Evolutionary conservation across 2,888 invertebrate species (phyloP).

Genomic region (Lepeophtheirus nordmannii): DNA sequence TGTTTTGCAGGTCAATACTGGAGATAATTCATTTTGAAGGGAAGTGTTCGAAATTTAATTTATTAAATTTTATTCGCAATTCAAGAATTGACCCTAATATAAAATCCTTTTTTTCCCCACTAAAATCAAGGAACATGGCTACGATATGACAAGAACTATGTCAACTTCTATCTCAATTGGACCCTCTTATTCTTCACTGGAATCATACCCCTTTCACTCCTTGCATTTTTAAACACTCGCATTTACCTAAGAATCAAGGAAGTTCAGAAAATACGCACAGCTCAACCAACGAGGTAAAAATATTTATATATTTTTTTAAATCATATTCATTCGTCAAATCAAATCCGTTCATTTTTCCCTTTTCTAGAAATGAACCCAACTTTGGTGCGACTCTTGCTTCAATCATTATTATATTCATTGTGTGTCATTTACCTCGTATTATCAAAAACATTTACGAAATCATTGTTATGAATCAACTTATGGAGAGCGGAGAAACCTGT

Average conservation of each 20-base stretch:
- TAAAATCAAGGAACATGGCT: slow-evolving; percentile 13
- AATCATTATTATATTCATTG: slow-evolving; percentile 17
- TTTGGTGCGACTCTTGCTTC: slow-evolving; percentile 18
- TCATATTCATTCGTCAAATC: background rate
- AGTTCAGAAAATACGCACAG: slow-evolving; percentile 10
- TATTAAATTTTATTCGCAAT: too few species aligned
- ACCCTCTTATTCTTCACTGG: slow-evolving; percentile 14
- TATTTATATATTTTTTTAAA: background rate
- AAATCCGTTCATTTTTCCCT: background rate
- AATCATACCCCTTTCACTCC: slow-evolving; percentile 6
- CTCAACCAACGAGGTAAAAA: slow-evolving; percentile 2
- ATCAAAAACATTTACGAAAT: slow-evolving; percentile 17
- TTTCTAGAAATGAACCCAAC: slow-evolving; percentile 13
- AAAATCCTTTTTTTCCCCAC: too few species aligned
- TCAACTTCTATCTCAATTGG: slow-evolving; percentile 15
- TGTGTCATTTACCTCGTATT: slow-evolving; percentile 14
- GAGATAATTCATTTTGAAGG: too few species aligned
- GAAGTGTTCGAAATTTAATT: too few species aligned
- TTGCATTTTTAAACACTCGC: background rate
- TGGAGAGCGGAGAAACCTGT: background rate
- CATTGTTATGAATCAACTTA: background rate
- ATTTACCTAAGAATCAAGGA: slow-evolving; percentile 9
- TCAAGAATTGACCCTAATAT: too few species aligned
- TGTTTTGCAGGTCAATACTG: too few species aligned
- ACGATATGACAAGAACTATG: slow-evolving; percentile 13